Percentiles rank a stretch among this genome's conserved stretches.
These are phyloP conservation scores for Sinocyclocheilus anophthalmus DNA, from an alignment of 2,113 vertebrate genomes.

Conservation along the genomic window DNA sequence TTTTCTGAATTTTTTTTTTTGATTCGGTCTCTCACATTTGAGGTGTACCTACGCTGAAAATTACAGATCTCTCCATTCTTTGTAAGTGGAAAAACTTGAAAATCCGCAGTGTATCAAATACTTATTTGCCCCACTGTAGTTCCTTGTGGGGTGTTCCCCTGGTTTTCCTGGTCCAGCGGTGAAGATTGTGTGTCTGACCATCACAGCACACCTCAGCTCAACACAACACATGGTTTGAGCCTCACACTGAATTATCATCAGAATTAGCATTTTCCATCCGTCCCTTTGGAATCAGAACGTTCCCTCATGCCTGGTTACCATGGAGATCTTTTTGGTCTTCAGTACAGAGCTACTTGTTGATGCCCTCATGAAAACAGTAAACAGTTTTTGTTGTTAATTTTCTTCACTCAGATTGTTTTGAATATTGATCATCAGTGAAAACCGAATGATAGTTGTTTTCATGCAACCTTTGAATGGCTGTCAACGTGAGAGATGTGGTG, in stretches of 20 bases:
- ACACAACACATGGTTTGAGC: background rate
- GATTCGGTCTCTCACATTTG: too few relatives aligned
- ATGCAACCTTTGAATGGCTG: background rate
- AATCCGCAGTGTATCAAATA: too few relatives aligned
- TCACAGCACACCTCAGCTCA: background rate
- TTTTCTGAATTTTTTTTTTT: too few relatives aligned
- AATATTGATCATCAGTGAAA: background rate
- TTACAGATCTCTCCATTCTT: too few relatives aligned
- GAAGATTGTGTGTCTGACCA: background rate
- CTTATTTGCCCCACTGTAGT: too few relatives aligned
- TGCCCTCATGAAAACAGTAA: background rate
- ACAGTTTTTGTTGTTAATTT: background rate
- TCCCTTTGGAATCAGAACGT: background rate
- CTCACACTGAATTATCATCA: background rate
- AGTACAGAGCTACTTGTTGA: background rate
- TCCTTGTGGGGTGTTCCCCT: background rate
- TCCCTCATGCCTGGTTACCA: background rate
- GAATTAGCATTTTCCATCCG: background rate
- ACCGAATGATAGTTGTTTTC: background rate
- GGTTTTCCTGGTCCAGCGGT: background rate
- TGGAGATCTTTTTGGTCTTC: conserved; percentile 13
- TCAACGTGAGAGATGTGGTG: background rate
- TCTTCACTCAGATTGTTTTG: background rate
- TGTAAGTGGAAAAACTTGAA: too few relatives aligned
- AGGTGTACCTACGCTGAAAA: too few relatives aligned